Conservation (phyloP, 2,797 vertebrate genomes). For the Schizopygopsis malacanthus region DNA sequence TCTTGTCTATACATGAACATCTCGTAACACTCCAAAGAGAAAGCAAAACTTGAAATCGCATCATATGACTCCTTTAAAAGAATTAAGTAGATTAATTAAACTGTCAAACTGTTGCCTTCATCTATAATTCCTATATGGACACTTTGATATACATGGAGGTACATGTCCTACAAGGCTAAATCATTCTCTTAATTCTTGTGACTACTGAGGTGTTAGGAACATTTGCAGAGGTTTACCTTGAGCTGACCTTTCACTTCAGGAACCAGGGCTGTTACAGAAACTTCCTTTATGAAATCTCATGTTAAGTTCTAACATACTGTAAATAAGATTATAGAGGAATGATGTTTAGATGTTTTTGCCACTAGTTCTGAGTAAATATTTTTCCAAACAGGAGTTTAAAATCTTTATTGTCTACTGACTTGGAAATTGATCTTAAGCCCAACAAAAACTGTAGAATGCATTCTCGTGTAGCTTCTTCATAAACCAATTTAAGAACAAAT, state of each 20-base stretch:
- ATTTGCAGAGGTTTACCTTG: constrained; percentile 6
- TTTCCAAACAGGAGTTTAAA: neutral
- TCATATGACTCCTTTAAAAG: too few species aligned
- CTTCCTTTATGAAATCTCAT: neutral
- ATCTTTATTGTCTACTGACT: neutral
- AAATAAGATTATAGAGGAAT: neutral
- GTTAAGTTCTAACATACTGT: neutral
- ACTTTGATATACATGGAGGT: neutral
- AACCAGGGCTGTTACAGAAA: constrained; percentile 5
- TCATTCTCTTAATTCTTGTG: neutral
- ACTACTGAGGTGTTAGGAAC: neutral
- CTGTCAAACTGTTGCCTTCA: neutral
- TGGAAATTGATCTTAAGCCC: neutral
- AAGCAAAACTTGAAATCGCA: too few species aligned
- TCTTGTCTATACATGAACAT: too few species aligned
- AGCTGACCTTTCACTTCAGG: neutral
- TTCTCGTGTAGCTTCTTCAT: neutral
- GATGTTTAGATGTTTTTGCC: constrained; percentile 3
- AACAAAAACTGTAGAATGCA: neutral
- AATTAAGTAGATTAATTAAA: neutral
- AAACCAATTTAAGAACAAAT: neutral
- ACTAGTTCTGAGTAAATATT: neutral
- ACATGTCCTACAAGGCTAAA: neutral
- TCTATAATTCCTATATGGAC: neutral
- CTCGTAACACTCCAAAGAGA: too few species aligned